Evolutionary conservation across 2,888 invertebrate species (phyloP), one percentile per base, ranked within the genome.

Genomic region (Cheilosia pagana): DNA sequence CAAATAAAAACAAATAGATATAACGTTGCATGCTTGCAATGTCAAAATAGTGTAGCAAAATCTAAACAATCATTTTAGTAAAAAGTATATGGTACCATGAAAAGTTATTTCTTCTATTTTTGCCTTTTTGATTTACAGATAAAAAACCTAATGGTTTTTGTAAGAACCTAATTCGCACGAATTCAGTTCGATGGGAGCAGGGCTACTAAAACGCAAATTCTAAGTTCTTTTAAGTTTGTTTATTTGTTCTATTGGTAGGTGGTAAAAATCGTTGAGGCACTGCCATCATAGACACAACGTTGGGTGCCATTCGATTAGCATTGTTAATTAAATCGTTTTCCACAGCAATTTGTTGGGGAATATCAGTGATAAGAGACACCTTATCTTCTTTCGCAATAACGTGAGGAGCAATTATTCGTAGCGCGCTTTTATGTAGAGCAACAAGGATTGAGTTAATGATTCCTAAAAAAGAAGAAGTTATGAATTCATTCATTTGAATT

Each of bases 361-460:
- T 16, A 1, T 72, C 77, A 1, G 53, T 28, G n/a, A 82, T 2
- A 10, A 70, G 48, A 3, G 74, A 55, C 8, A 19, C 16, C 43
- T 31, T 19, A 1, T 14, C 50, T 10, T 59, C 43, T 5, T 45
- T 57, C 21, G 50, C 10, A 8, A 83, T 41, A 0, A 77, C n/a
- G 1, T 87, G 86, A 2, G 87, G 87, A 10, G 77, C 76, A 16
- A 86, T 59, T 5, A 78, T 2, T 41, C 52, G 71, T 35, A 87
- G 28, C 25, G 81, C 35, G 1, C 8, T 35, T 57, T 45, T 77
- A 14, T 87, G 86, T 5, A 65, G 4, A 10, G 19, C 48, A 16
- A 81, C 77, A 5, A 87, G 71, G 0, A 87, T 3, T 12, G 82
- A 81, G 50, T 87, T 87, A 10, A 87, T 68, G 28, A 87, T 87